Evolutionary conservation across 1,140 invertebrate species (phyloP), one percentile per base, ranked within the genome.

Genomic region (Achatina immaculata): DNA sequence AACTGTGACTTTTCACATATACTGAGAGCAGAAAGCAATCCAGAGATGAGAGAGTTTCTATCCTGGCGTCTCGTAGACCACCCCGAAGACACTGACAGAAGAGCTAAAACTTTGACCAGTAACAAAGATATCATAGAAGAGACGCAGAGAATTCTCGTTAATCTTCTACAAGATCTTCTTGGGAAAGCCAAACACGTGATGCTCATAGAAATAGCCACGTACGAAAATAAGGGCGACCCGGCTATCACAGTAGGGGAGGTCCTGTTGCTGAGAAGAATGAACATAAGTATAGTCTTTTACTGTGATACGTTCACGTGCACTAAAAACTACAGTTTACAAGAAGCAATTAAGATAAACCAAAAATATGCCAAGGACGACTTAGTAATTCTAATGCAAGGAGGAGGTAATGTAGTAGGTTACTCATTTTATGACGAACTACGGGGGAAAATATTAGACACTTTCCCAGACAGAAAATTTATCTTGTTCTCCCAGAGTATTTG

Each of bases 161-260:
- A 72, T 48, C 21, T 85, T 0, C 74, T 83, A 38, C 19, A 66
- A 16, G 71, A 78, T 42, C 34, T 85, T 16, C 19, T 82, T 6
- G 72, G 71, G 0, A 36, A 48, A 4, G 79, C 68, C 34, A 78
- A 76, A 40, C 72, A 83, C 65, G 83, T 80, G 42, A 78, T 86
- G 43, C 42, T 86, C 14, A 68, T 86, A 24, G 82, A 85, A n/a
- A 69, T 83, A 4, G 74, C 72, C 9, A 40, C 55, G 9, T 81
- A 45, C 34, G 78, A 81, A 31, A 86, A 86, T 81, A 86, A 86
- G 73, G 85, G 85, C 1, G 85, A 86, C 38, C 82, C 83, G 3
- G 77, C 82, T 2, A 86, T 86, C 16, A 83, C 79, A 3, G 76
- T 82, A 0, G 85, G 84, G 11, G 82, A 86, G 69, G 34, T 82